Evolutionary conservation across 1,140 invertebrate species (phyloP).

Genomic region (Episyrphus balteatus): DNA sequence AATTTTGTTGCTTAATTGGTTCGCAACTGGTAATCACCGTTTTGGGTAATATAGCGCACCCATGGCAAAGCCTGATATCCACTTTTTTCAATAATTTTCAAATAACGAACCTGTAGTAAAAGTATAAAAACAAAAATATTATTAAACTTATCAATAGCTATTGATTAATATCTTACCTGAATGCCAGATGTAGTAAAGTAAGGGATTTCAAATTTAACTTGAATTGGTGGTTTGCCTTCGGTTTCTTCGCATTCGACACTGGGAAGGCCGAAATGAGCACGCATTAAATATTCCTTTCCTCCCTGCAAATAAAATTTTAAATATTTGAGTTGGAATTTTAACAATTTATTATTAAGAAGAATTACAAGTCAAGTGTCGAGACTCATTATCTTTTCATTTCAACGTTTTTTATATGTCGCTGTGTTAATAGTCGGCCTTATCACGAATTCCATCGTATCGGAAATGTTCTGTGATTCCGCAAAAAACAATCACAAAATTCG

Average conservation of each 20-base stretch:
- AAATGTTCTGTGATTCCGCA: no score
- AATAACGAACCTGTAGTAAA: slow-evolving; percentile 76
- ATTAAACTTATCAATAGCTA: background rate
- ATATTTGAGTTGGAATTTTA: background rate
- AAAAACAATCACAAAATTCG: no score
- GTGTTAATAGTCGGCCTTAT: no score
- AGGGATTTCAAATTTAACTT: slow-evolving; percentile 99
- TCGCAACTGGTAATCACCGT: slow-evolving; percentile 97
- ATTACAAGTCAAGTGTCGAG: no score
- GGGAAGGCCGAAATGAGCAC: slow-evolving; percentile 97
- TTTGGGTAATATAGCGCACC: slow-evolving; percentile 99
- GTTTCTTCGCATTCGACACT: slow-evolving; percentile 91
- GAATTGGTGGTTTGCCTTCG: slow-evolving; percentile 96
- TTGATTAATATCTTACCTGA: slow-evolving; percentile 51
- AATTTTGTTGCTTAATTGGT: slow-evolving; percentile 62
- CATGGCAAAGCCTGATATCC: slow-evolving; percentile 98
- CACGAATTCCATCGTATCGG: no score
- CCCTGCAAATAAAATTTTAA: slow-evolving; percentile 39
- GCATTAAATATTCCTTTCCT: slow-evolving; percentile 98
- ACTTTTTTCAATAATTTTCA: slow-evolving; percentile 99
- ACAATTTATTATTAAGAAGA: background rate
- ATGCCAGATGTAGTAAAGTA: slow-evolving; percentile 99
- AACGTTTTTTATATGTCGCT: no score
- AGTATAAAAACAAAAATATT: slow-evolving; percentile 1
- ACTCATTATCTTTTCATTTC: no score